Evolutionary conservation across 1,140 invertebrate species (phyloP), one percentile per base, ranked within the genome.

Genomic region (Lordiphosa collinella): DNA sequence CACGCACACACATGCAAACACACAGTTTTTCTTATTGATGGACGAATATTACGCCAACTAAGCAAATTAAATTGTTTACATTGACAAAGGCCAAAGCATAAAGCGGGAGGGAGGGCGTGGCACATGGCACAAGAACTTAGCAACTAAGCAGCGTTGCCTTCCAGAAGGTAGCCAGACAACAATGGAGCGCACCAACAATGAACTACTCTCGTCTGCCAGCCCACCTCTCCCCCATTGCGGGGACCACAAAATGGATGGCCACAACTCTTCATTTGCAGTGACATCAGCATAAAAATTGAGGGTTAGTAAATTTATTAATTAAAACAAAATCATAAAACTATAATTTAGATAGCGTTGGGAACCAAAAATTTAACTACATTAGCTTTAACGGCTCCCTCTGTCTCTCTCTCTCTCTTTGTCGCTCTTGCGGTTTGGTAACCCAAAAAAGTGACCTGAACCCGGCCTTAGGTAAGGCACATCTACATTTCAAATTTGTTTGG

Each of bases 31-130:
- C 67, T 80, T 82, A 82, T 82, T 75, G 75, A 82, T 80, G 71
- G 58, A 25, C 78, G 76, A 76, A 82, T 84, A 82, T 82, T 72
- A 82, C 78, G 78, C 78, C 78, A 82, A 82, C 78, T 82, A 82
- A 82, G 78, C 78, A 84, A 82, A 82, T 82, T 82, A 82, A 82
- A 82, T 82, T 82, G 78, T 84, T 84, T 82, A 78, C 78, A 82
- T 61, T 84, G 78, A 57, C 70, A 62, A 67, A 79, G 53, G 51
- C 56, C 56, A 61, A 55, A 60, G 58, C 35, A 61, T 35, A 61
- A 59, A 61, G 59, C 43, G 55, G 31, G 56, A 32, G 18, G 31
- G 25, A 25, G 41, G 63, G 63, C 63, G 62, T 66, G 63, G 63
- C 62, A 50, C 61, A 57, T 66, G 63, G 43, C 63, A 63, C 62